phyloP scores from a whole-genome alignment of 1,140 invertebrate genomes.

The Stegodyphus dumicola region DNA sequence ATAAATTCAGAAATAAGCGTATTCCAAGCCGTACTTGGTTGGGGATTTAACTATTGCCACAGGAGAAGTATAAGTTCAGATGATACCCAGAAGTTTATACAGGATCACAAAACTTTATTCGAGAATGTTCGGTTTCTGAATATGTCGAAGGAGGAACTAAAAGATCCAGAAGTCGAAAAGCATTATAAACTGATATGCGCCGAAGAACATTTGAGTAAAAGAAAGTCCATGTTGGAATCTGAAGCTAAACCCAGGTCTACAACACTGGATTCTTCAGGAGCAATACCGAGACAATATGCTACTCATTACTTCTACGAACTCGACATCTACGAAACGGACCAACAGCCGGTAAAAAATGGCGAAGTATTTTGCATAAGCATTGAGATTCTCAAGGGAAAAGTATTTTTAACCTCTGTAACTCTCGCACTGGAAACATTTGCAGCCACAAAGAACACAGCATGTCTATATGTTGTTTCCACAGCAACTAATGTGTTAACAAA shows the following conservation, averaged over 20 bases:
- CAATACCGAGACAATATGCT: background rate
- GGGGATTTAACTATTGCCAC: too few species aligned
- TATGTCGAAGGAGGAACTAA: background rate
- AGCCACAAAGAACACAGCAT: background rate
- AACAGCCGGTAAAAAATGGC: constrained; percentile 10
- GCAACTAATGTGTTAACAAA: too few species aligned
- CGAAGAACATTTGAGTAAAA: background rate
- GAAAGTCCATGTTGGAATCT: too few species aligned
- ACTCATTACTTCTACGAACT: background rate
- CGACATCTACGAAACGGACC: background rate
- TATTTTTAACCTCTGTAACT: constrained; percentile 5
- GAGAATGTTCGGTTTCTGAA: constrained; percentile 9
- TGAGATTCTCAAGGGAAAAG: constrained; percentile 24
- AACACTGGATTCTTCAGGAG: too few species aligned
- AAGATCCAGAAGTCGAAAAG: background rate
- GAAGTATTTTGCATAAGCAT: constrained; percentile 13
- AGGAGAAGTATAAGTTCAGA: too few species aligned
- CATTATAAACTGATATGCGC: background rate
- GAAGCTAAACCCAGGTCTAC: too few species aligned
- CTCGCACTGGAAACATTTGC: constrained; percentile 2
- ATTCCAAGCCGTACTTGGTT: too few species aligned
- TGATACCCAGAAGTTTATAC: background rate
- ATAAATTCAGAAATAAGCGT: too few species aligned
- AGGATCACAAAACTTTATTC: background rate
- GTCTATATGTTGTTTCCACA: too few species aligned